Conservation (phyloP, 2,797 vertebrate genomes). For the Sphenopsis melanotis region DNA sequence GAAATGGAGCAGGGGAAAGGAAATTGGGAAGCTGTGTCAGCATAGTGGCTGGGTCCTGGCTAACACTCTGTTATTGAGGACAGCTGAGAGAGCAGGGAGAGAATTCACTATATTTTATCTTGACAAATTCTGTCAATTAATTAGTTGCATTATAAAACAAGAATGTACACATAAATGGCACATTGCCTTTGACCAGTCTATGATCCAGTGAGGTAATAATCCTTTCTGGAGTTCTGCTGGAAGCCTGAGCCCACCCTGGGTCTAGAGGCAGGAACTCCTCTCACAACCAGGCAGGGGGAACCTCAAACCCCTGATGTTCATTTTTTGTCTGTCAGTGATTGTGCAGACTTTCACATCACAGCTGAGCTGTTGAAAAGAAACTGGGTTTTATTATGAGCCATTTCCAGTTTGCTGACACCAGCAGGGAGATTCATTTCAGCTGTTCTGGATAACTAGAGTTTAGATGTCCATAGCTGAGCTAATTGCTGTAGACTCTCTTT, state of each 20-base stretch:
- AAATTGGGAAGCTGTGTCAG: slow-evolving; percentile 46
- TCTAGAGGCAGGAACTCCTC: background rate
- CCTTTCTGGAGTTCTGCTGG: background rate
- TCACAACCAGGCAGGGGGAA: background rate
- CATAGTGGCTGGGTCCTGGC: background rate
- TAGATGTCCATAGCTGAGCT: background rate
- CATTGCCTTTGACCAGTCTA: background rate
- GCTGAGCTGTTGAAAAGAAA: background rate
- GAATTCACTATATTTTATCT: background rate
- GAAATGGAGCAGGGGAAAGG: slow-evolving; percentile 64
- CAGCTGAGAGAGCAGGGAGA: background rate
- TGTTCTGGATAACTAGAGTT: background rate
- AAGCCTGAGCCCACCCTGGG: background rate
- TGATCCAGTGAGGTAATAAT: background rate
- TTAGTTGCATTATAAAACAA: background rate
- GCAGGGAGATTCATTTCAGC: background rate
- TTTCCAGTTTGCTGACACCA: slow-evolving; percentile 9
- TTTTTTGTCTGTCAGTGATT: background rate
- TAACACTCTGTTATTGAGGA: background rate
- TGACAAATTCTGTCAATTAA: background rate
- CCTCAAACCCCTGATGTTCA: rapidly evolving
- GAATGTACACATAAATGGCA: background rate
- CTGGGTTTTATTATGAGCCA: background rate
- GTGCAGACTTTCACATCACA: background rate
- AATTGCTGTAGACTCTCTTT: slow-evolving; percentile 1